Evolutionary conservation across 2,888 invertebrate species (phyloP), one percentile per base, ranked within the genome.

Genomic region (Aphodius granarius): DNA sequence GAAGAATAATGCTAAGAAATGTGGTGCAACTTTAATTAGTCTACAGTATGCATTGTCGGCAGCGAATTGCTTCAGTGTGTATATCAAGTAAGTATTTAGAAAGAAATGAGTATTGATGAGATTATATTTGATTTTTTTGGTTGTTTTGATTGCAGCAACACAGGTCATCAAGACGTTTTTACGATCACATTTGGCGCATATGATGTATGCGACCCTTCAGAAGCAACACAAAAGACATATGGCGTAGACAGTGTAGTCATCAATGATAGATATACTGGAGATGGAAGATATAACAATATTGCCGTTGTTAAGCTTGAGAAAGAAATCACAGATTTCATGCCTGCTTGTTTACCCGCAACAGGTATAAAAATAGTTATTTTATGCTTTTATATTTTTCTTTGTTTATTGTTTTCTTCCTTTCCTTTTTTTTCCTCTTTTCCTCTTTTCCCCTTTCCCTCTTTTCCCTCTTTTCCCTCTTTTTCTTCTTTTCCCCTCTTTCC

Each of bases 211-310:
- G 20, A 68, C 68, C 6, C 68, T n/a, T 21, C 20, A 5, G 68
- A 68, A 68, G 22, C 68, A 3, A 68, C 68, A 16, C 68, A 68
- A 68, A 68, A 68, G 22, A 20, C 21, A 5, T 68, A 21, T 21
- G 18, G n/a, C 20, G 68, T 68, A n/a, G 5, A 68, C 18, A 68
- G 21, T n/a, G 20, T 68, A 19, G 20, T 21, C n/a, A 19, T 68
- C n/a, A 20, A 68, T n/a, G 18, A 20, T 2, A 22, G 20, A 21
- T 68, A n/a, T 20, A 21, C n/a, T n/a, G 19, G 6, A 68, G 20
- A n/a, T n/a, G 22, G 22, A 68, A 20, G 68, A n/a, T 20, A n/a
- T 9, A 68, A 68, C 22, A 68, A 68, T 22, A 68, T 68, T 4
- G 68, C 68, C n/a, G 20, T 68, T n/a, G n/a, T 68, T 19, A 68